Conservation (phyloP, 2,797 vertebrate genomes). For the Danio kyathit region DNA sequence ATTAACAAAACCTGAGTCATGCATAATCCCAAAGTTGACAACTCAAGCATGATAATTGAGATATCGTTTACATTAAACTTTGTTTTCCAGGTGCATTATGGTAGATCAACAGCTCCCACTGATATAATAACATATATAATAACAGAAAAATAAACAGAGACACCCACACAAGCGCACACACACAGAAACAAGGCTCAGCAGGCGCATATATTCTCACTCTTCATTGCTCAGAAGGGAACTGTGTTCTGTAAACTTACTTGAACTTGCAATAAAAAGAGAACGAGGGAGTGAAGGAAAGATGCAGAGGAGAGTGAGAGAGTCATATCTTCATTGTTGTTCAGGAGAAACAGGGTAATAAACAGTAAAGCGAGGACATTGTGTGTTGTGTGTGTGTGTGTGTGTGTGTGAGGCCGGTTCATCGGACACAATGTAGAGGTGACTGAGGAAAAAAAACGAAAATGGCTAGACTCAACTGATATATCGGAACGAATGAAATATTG, state of each 20-base stretch:
- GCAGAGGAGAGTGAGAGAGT: conserved; percentile 34
- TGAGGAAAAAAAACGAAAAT: conserved; percentile 26
- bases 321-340: conserved; percentile 38
- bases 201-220: conserved; percentile 40
- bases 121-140: conserved; percentile 70
- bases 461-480: conserved; percentile 19
- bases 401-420: neutral
- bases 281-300: conserved; percentile 26
- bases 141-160: conserved; percentile 59
- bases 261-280: conserved; percentile 61
- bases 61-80: neutral
- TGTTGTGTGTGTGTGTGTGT: too few relatives aligned
- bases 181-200: conserved; percentile 60
- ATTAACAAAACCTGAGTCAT: neutral
- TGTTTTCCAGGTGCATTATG: conserved; percentile 6
- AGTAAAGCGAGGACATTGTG: conserved; percentile 13
- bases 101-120: neutral
- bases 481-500: conserved; percentile 23
- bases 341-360: conserved; percentile 30
- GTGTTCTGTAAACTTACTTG: conserved; percentile 65
- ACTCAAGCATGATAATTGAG: neutral
- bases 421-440: conserved; percentile 11
- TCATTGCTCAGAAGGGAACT: conserved; percentile 65
- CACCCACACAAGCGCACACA: conserved; percentile 46
- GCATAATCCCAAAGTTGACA: conserved; percentile 4